Evolutionary conservation across 1,140 invertebrate species (phyloP).

Genomic region (Bombus terrestris): DNA sequence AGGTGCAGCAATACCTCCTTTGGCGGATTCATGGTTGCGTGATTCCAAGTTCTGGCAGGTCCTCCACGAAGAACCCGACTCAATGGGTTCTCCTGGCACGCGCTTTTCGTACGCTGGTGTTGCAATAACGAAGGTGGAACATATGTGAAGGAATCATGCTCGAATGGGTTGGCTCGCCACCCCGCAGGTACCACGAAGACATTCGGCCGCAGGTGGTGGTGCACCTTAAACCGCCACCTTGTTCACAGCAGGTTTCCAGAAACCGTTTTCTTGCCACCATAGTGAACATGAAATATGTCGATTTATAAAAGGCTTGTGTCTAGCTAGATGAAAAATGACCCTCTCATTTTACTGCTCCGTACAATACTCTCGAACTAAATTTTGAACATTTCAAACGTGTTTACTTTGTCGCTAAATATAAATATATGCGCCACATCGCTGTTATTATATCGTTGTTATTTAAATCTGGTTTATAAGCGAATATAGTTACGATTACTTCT

Average conservation of each 20-base stretch:
- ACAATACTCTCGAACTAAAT: neutral
- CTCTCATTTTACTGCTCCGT: neutral
- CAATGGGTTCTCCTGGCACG: slow-evolving; percentile 62
- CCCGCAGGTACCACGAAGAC: slow-evolving; percentile 73
- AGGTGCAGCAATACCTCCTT: slow-evolving; percentile 77
- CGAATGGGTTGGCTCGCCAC: slow-evolving; percentile 71
- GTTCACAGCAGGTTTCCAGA: slow-evolving; percentile 54
- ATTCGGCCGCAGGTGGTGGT: slow-evolving; percentile 76
- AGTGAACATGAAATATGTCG: neutral
- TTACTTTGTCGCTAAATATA: neutral
- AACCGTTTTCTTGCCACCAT: slow-evolving; percentile 19
- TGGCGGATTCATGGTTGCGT: slow-evolving; percentile 80
- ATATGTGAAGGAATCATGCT: slow-evolving; percentile 79
- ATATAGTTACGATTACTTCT: too few relatives aligned
- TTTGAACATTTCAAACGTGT: neutral
- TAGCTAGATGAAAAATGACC: neutral
- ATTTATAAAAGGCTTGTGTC: neutral
- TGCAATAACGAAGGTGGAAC: slow-evolving; percentile 54
- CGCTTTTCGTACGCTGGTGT: slow-evolving; percentile 56
- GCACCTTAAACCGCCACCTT: slow-evolving; percentile 68
- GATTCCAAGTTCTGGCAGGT: slow-evolving; percentile 73
- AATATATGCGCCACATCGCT: too few relatives aligned
- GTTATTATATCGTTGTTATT: neutral
- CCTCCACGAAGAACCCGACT: slow-evolving; percentile 51
- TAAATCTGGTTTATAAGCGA: neutral